A percentile compares a stretch with the other conserved stretches of the same genome.
These are phyloP conservation scores for Merodon equestris DNA, from an alignment of 2,888 invertebrate species.

Conservation along the genomic window DNA sequence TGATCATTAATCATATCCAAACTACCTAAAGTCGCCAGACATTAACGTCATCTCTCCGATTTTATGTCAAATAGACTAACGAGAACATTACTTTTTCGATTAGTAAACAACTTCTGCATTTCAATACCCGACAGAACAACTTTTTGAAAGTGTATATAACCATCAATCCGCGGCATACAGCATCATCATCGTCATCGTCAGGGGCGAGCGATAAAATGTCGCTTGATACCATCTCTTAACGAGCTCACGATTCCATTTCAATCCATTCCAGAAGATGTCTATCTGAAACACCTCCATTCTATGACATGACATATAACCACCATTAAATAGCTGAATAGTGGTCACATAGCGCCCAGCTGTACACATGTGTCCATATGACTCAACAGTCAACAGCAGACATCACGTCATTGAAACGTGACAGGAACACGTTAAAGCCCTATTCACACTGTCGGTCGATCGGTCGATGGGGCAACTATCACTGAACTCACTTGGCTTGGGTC, in stretches of 20 bases:
- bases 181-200: background rate
- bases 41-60: no score
- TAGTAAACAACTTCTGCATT: no score
- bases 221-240: slow-evolving; percentile 19
- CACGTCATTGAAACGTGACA: slow-evolving; percentile 46
- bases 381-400: slow-evolving; percentile 13
- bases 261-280: slow-evolving; percentile 8
- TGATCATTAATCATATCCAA: no score
- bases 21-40: no score
- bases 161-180: slow-evolving; percentile 5
- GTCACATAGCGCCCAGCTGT: background rate
- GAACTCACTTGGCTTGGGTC: slow-evolving; percentile 7
- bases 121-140: no score
- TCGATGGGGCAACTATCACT: slow-evolving; percentile 21
- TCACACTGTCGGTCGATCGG: slow-evolving; percentile 28
- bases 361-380: slow-evolving; percentile 18
- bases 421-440: slow-evolving; percentile 38
- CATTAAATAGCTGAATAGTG: background rate
- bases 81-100: no score
- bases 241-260: slow-evolving; percentile 33
- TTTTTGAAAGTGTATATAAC: no score
- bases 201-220: slow-evolving; percentile 11
- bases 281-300: slow-evolving; percentile 7
- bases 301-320: background rate
- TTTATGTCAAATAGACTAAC: no score